A percentile compares a stretch with the other conserved stretches of the same genome.
Evolutionary conservation across 2,888 invertebrate genomes (phyloP).

Genomic region (Crepidodera aurea): DNA sequence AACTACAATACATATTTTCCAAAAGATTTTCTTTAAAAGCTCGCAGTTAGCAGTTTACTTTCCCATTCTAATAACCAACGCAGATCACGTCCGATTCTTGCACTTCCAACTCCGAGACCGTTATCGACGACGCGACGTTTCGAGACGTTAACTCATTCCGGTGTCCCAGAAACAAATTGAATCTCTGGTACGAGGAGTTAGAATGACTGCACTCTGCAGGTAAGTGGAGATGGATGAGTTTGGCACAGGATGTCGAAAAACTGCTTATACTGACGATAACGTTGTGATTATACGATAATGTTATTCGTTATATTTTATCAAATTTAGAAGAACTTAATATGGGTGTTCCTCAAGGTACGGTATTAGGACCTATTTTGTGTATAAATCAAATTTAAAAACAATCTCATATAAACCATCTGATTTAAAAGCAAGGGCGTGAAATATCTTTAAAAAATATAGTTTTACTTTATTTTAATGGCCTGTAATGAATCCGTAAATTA

Average conservation of each 20-base stretch:
- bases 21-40: not conserved
- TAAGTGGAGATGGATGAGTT: too few species aligned
- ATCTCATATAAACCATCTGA: too few species aligned
- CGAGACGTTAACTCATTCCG: slow-evolving; percentile 5
- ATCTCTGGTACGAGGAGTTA: slow-evolving; percentile 4
- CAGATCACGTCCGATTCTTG: slow-evolving; percentile 2
- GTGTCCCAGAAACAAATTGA: slow-evolving; percentile 10
- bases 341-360: too few species aligned
- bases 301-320: not conserved
- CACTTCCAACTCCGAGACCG: slow-evolving; percentile 9
- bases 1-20: not conserved
- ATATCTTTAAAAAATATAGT: too few species aligned
- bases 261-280: too few species aligned
- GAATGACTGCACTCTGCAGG: not conserved
- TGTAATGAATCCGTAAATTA: too few species aligned
- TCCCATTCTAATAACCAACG: not conserved
- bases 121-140: slow-evolving; percentile 11
- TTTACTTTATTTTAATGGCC: too few species aligned
- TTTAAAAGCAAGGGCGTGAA: too few species aligned
- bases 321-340: too few species aligned
- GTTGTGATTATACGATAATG: not conserved
- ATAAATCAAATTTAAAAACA: not conserved
- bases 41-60: not conserved
- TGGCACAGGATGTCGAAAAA: too few species aligned
- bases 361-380: not conserved